These are phyloP conservation scores for Xenentodon cancila DNA, from an alignment of 2,797 vertebrate species.

Conservation along the genomic window DNA sequence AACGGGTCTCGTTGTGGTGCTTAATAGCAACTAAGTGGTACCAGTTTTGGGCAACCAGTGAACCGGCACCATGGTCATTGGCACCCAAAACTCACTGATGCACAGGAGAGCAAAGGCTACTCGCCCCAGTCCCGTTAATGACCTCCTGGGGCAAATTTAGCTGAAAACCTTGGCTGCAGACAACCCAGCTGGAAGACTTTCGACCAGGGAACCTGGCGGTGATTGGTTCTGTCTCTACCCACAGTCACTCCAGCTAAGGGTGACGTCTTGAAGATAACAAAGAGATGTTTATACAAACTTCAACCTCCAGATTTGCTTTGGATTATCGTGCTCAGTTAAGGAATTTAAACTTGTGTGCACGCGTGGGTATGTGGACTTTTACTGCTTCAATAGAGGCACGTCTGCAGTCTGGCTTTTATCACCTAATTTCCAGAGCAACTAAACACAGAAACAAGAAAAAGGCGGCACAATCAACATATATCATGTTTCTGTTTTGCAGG, in stretches of 20 bases:
- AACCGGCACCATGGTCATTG: too few species aligned
- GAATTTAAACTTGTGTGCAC: not conserved
- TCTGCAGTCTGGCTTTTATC: slow-evolving; percentile 22
- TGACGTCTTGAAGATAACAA: slow-evolving; percentile 11
- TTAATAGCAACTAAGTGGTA: too few species aligned
- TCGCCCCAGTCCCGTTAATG: too few species aligned
- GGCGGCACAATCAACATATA: not conserved
- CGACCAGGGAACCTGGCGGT: not conserved
- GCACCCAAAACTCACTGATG: too few species aligned
- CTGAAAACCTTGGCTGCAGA: too few species aligned
- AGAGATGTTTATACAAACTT: slow-evolving; percentile 21
- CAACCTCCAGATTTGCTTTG: not conserved
- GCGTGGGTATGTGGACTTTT: not conserved
- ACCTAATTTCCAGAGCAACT: slow-evolving; percentile 5
- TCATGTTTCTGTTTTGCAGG: slow-evolving; percentile 15
- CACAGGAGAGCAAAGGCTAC: too few species aligned
- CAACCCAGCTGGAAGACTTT: too few species aligned
- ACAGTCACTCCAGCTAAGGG: not conserved
- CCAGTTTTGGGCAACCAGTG: too few species aligned
- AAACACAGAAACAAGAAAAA: slow-evolving; percentile 8
- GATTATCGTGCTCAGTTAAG: slow-evolving; percentile 18
- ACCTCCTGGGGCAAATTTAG: too few species aligned
- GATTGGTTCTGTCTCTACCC: slow-evolving; percentile 10
- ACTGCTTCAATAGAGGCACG: not conserved
- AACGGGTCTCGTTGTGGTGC: too few species aligned